Conservation (phyloP, 2,797 vertebrate genomes). For the Acipenser transmontanus region DNA sequence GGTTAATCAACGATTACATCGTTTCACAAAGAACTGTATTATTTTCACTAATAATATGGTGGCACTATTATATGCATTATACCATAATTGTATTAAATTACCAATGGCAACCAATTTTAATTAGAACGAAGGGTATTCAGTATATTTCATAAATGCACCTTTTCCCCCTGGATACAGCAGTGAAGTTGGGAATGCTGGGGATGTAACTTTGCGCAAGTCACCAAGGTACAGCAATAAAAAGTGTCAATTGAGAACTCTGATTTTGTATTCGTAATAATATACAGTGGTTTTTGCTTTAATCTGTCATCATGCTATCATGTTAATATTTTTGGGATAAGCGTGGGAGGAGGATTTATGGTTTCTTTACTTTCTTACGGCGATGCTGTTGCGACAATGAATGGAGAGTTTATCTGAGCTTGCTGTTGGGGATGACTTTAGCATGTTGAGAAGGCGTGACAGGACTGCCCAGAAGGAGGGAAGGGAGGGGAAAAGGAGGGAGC, state of each 20-base stretch:
- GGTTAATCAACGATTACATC: slow-evolving; percentile 48
- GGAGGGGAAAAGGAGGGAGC: slow-evolving; percentile 70
- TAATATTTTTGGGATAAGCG: slow-evolving; percentile 1
- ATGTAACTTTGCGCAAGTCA: too few relatives aligned
- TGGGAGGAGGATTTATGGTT: neutral
- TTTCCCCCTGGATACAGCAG: too few relatives aligned
- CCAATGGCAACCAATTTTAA: slow-evolving; percentile 40
- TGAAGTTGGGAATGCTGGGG: too few relatives aligned
- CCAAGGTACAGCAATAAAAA: neutral
- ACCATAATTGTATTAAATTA: slow-evolving; percentile 61
- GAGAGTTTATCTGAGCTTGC: slow-evolving; percentile 58
- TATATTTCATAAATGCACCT: slow-evolving; percentile 31
- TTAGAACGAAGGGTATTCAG: slow-evolving; percentile 37
- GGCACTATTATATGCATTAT: slow-evolving; percentile 20
- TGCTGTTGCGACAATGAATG: slow-evolving; percentile 59
- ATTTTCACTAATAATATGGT: slow-evolving; percentile 32
- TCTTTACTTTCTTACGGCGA: slow-evolving; percentile 1
- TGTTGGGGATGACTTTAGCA: slow-evolving; percentile 70
- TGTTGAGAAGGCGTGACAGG: slow-evolving; percentile 78
- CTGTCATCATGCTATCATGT: slow-evolving; percentile 5
- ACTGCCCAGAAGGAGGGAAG: slow-evolving; percentile 74
- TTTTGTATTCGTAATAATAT: too few relatives aligned
- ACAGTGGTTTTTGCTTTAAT: too few relatives aligned
- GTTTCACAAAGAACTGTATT: slow-evolving; percentile 42
- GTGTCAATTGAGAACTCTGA: neutral